These are phyloP conservation scores for Beaufortia kweichowensis DNA, from an alignment of 2,113 vertebrate genomes.

Conservation along the genomic window DNA sequence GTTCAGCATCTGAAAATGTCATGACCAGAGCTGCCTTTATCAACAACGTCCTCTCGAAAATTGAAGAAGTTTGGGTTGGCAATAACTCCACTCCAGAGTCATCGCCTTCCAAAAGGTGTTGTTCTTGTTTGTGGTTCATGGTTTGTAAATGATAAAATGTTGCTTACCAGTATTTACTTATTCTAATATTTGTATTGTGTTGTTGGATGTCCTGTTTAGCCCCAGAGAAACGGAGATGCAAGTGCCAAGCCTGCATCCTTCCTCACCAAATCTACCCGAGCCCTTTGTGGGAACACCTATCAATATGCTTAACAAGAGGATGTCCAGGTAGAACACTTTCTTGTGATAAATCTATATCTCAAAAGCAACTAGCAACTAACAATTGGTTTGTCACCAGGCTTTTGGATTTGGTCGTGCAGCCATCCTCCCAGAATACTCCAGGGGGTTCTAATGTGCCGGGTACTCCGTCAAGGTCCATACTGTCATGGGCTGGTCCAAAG, in stretches of 20 bases:
- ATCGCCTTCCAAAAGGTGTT: conserved; percentile 74
- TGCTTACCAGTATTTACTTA: not conserved
- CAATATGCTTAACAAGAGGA: conserved; percentile 74
- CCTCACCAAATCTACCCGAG: conserved; percentile 64
- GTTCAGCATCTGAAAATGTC: conserved; percentile 75
- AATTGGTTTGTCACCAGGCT: conserved; percentile 68
- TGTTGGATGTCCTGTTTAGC: conserved; percentile 57
- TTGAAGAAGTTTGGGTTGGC: conserved; percentile 85
- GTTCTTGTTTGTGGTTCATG: not conserved
- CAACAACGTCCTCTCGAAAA: conserved; percentile 85
- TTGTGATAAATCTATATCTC: not conserved
- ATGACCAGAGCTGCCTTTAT: conserved; percentile 88
- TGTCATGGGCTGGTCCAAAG: conserved; percentile 66
- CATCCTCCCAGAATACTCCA: conserved; percentile 67
- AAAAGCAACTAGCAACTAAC: conserved; percentile 2
- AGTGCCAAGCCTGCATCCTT: conserved; percentile 46
- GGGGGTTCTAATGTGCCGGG: conserved; percentile 60
- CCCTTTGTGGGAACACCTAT: conserved; percentile 89
- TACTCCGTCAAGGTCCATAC: conserved; percentile 65
- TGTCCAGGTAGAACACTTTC: conserved; percentile 79
- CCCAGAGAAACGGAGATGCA: conserved; percentile 62
- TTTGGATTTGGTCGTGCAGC: conserved; percentile 81
- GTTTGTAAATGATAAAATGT: not conserved
- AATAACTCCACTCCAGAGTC: conserved; percentile 65
- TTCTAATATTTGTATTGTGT: not conserved